Conservation (phyloP, 1,140 invertebrate genomes). For the Holotrichia oblita region DNA sequence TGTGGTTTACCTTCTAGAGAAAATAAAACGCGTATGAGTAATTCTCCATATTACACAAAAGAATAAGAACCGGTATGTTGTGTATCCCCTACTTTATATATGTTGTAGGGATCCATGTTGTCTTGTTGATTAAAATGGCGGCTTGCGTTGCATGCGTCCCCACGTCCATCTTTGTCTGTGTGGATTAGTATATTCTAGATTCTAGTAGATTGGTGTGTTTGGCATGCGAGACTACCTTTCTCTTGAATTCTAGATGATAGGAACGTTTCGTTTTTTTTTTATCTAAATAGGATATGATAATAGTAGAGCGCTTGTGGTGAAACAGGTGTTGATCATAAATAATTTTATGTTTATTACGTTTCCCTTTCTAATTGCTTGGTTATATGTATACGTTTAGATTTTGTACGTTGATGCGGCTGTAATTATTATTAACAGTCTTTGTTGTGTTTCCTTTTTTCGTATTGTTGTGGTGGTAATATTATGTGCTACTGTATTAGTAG, state of each 20-base stretch:
- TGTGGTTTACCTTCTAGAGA: slow-evolving; percentile 16
- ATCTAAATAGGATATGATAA: not conserved
- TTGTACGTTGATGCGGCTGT: not conserved
- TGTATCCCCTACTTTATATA: slow-evolving; percentile 24
- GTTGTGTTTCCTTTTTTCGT: no score
- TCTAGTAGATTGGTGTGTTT: slow-evolving; percentile 24
- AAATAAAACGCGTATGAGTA: not conserved
- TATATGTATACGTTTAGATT: not conserved
- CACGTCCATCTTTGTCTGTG: slow-evolving; percentile 16
- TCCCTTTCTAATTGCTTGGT: not conserved
- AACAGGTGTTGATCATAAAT: slow-evolving; percentile 29
- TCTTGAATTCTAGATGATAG: not conserved
- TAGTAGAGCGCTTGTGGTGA: not conserved
- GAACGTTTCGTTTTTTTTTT: not conserved
- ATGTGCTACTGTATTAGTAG: no score
- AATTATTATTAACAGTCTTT: no score
- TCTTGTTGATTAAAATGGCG: slow-evolving; percentile 34
- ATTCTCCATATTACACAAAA: not conserved
- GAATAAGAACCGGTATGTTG: slow-evolving; percentile 10
- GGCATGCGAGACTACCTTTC: slow-evolving; percentile 28
- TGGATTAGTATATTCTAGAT: no score
- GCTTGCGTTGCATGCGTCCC: slow-evolving; percentile 16
- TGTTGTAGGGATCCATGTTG: slow-evolving; percentile 2
- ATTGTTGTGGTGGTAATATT: no score
- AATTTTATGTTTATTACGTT: slow-evolving; percentile 24